Conservation (phyloP, 2,113 vertebrate species). For the Platanista minor region DNA sequence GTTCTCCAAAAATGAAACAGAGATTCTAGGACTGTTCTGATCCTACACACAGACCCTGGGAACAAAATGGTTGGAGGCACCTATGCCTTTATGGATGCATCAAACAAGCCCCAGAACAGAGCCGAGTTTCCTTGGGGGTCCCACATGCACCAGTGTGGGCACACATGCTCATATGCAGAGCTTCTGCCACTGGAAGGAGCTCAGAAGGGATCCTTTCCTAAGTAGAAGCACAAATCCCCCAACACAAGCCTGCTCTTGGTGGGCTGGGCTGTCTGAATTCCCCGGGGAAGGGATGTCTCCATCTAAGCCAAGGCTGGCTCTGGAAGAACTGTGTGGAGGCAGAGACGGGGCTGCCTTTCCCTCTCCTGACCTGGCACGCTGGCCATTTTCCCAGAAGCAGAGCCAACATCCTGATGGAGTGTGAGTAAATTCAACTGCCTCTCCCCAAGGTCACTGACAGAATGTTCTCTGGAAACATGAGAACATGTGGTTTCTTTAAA, state of each 20-base stretch:
- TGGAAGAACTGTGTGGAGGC: not conserved
- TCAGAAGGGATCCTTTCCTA: not conserved
- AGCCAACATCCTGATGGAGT: rapidly evolving
- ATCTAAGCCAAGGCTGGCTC: not conserved
- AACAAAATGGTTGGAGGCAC: not conserved
- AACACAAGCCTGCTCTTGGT: not conserved
- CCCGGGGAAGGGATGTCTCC: not conserved
- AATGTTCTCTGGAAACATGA: not conserved
- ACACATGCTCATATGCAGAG: too few species aligned
- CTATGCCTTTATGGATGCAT: not conserved
- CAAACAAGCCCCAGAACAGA: not conserved
- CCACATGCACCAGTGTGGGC: rapidly evolving
- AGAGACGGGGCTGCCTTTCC: rapidly evolving
- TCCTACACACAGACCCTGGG: not conserved
- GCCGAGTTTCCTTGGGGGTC: not conserved
- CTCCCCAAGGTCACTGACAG: not conserved
- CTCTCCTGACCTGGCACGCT: too few species aligned
- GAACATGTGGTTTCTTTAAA: not conserved
- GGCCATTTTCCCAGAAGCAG: not conserved
- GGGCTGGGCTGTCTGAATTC: not conserved
- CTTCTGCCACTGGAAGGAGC: rapidly evolving
- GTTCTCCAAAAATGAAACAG: not conserved
- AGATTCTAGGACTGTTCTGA: not conserved
- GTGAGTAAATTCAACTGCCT: not conserved
- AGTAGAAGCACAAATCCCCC: not conserved